Evolutionary conservation across 2,113 vertebrate genomes (phyloP).

Genomic region (Arvicanthis niloticus): DNA sequence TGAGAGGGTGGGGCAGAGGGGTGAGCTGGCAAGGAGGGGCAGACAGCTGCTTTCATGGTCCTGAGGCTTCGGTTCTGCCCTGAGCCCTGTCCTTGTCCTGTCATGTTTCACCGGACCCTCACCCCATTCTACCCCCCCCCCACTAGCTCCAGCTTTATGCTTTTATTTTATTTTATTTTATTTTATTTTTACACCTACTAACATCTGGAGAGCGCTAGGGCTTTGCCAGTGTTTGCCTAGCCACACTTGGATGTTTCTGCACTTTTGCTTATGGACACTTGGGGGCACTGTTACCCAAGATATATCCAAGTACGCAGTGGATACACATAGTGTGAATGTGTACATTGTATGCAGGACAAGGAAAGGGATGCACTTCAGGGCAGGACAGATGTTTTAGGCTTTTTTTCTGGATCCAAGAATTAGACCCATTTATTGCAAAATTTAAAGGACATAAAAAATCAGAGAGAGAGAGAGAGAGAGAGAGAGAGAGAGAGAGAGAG

Average conservation of each 20-base stretch:
- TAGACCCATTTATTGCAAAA: background rate
- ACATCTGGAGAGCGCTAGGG: background rate
- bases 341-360: background rate
- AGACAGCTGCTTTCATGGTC: background rate
- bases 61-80: background rate
- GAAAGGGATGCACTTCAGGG: background rate
- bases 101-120: no score
- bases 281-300: constrained; percentile 1
- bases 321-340: background rate
- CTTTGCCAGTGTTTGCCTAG: background rate
- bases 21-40: background rate
- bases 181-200: background rate
- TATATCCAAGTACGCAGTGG: background rate
- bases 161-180: background rate
- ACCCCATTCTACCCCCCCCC: background rate
- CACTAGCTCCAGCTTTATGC: background rate
- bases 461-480: background rate
- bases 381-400: background rate
- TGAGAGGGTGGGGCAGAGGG: background rate
- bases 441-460: background rate
- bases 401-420: background rate
- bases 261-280: background rate
- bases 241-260: background rate
- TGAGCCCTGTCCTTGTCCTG: background rate
- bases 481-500: background rate